Conservation (phyloP, 2,113 vertebrate species). For the Vidua macroura region DNA sequence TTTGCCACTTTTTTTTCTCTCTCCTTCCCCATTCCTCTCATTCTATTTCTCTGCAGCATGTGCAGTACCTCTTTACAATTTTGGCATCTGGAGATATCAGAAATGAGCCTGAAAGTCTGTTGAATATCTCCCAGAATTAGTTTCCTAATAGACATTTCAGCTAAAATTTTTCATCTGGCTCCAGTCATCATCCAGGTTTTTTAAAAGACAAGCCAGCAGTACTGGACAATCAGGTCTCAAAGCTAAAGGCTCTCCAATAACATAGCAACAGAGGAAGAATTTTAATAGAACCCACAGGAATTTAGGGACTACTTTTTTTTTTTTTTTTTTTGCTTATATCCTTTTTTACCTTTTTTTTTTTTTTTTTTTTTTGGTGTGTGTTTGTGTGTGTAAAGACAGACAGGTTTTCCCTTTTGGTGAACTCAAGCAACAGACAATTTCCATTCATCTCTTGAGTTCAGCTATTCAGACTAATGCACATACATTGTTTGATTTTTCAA, state of each 20-base stretch:
- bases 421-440: slow-evolving; percentile 24
- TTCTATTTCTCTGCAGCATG: neutral
- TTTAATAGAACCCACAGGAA: slow-evolving; percentile 60
- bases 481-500: neutral
- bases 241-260: slow-evolving; percentile 36
- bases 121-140: neutral
- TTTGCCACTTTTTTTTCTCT: neutral
- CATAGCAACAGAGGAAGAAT: slow-evolving; percentile 33
- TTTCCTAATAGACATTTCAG: slow-evolving; percentile 1
- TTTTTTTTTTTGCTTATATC: neutral
- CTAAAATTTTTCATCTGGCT: slow-evolving; percentile 48
- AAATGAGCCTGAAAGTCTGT: neutral
- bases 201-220: neutral
- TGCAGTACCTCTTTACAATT: neutral
- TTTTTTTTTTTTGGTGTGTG: neutral
- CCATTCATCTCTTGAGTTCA: neutral
- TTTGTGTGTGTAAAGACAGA: neutral
- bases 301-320: neutral
- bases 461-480: neutral
- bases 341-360: fast-evolving
- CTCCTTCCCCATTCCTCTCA: neutral
- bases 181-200: slow-evolving; percentile 23
- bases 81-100: neutral
- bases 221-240: slow-evolving; percentile 27
- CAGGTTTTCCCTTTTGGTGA: slow-evolving; percentile 30